Percentiles rank a stretch among this genome's conserved stretches.
phyloP scores from a whole-genome alignment of 2,888 invertebrate species.

The Lamellibrachia columna region DNA sequence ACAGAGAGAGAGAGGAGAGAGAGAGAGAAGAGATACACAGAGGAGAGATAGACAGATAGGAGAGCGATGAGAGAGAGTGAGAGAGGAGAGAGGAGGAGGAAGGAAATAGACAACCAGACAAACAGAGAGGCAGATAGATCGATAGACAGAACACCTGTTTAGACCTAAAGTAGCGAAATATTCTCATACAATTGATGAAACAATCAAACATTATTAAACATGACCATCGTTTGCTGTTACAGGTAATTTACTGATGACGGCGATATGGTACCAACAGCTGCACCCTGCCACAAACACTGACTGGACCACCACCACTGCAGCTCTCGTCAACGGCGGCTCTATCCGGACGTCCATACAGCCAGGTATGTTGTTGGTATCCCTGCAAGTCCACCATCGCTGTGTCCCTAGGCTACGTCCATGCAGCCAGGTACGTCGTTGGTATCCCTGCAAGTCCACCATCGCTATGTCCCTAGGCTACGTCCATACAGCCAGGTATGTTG shows the following conservation, averaged over 20 bases:
- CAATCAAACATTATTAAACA: background rate
- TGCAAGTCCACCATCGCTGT: background rate
- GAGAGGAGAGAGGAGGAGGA: background rate
- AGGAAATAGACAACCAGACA: background rate
- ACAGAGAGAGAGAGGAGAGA: too few relatives aligned
- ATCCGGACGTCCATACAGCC: background rate
- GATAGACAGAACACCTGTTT: too few relatives aligned
- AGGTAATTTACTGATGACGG: conserved; percentile 62
- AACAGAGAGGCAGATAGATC: too few relatives aligned
- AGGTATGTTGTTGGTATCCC: background rate
- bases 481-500: background rate
- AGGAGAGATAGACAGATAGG: background rate
- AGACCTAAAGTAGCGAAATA: background rate
- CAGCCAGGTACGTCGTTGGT: too few relatives aligned
- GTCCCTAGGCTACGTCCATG: background rate
- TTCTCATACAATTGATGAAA: background rate
- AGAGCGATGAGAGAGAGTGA: conserved; percentile 28
- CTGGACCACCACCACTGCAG: conserved; percentile 76
- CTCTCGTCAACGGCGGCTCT: conserved; percentile 34
- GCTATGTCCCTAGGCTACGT: background rate
- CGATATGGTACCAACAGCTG: conserved; percentile 78
- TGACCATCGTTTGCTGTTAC: background rate
- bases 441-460: too few relatives aligned
- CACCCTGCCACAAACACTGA: conserved; percentile 80
- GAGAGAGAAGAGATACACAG: too few relatives aligned